phyloP scores from a whole-genome alignment of 1,140 invertebrate species.

The Heliconius congener region DNA sequence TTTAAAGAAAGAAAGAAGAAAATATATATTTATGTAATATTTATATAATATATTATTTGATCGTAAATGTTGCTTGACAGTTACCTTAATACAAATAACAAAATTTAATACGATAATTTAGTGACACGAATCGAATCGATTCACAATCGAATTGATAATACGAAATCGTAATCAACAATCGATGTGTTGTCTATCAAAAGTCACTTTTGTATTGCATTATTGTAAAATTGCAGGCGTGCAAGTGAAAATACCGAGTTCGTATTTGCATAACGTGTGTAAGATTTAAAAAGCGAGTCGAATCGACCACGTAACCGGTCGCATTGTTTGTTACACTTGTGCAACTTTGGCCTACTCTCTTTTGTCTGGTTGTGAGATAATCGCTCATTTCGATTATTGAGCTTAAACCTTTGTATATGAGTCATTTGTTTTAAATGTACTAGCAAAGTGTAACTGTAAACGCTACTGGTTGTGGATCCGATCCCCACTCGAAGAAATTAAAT shows the following conservation, averaged over 20 bases:
- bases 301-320: constrained; percentile 25
- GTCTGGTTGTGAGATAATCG: constrained; percentile 28
- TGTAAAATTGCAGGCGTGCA: constrained; percentile 25
- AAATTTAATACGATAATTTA: background rate
- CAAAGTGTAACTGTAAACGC: too few relatives aligned
- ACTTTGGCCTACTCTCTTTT: constrained; percentile 24
- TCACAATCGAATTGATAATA: background rate
- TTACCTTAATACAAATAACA: background rate
- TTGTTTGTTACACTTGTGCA: constrained; percentile 30
- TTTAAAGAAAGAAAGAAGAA: too few relatives aligned
- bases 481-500: too few relatives aligned
- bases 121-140: background rate
- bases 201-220: background rate
- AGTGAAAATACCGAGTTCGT: constrained; percentile 14
- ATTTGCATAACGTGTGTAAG: constrained; percentile 37
- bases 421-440: too few relatives aligned
- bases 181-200: background rate
- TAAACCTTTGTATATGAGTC: background rate
- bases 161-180: background rate
- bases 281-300: constrained; percentile 35
- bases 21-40: too few relatives aligned
- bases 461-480: too few relatives aligned
- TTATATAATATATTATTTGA: too few relatives aligned
- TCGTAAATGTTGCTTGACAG: background rate
- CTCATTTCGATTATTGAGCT: constrained; percentile 11